A percentile compares a stretch with the other conserved stretches of the same genome.
phyloP scores from a whole-genome alignment of 2,888 invertebrate species.

The Hipparchia semele region DNA sequence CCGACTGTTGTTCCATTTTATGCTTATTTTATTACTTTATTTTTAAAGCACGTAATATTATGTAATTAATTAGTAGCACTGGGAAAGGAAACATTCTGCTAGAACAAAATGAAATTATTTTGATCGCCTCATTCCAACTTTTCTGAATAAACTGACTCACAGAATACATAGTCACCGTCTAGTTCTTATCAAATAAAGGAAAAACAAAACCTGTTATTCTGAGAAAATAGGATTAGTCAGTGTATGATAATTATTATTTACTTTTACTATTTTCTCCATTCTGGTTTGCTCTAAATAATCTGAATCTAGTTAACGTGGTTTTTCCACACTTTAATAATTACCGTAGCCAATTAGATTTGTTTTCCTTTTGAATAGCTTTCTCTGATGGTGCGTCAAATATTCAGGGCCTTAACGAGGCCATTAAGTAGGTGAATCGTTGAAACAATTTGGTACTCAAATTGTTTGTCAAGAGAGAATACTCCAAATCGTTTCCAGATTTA shows the following conservation, averaged over 20 bases:
- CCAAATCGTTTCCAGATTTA: constrained; percentile 79
- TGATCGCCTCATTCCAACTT: background rate
- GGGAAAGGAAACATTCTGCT: background rate
- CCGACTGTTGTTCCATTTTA: constrained; percentile 33
- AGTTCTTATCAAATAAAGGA: background rate
- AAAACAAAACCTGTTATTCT: background rate
- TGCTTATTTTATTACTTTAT: constrained; percentile 34
- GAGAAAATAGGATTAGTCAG: constrained; percentile 3
- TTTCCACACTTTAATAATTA: constrained; percentile 1
- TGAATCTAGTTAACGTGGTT: background rate
- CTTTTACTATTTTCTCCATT: background rate
- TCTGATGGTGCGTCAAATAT: constrained; percentile 50
- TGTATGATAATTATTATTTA: background rate
- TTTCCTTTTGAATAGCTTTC: constrained; percentile 32
- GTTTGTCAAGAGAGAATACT: constrained; percentile 75
- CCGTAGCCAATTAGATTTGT: constrained; percentile 28
- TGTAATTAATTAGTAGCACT: constrained; percentile 11
- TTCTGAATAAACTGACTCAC: background rate
- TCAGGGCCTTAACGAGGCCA: constrained; percentile 59
- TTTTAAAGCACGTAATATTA: constrained; percentile 23
- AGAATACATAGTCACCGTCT: background rate
- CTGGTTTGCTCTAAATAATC: background rate
- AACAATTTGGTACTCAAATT: constrained; percentile 73
- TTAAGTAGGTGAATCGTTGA: constrained; percentile 65
- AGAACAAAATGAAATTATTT: background rate